Evolutionary conservation across 2,888 invertebrate genomes (phyloP).

Genomic region (Minunthozetes semirufus): DNA sequence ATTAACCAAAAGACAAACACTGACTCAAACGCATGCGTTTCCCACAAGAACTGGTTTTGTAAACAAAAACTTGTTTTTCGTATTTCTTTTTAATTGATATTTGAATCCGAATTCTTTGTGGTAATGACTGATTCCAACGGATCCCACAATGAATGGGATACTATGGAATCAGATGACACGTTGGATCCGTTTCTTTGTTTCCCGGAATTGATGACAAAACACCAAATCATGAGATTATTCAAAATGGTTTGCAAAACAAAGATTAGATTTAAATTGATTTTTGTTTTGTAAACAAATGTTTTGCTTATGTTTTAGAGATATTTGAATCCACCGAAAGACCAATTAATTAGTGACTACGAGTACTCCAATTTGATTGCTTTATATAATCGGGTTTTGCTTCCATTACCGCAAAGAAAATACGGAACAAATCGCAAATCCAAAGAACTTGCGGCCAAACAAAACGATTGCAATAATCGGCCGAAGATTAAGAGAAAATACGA

Average conservation of each 20-base stretch:
- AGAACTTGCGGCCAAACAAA: background rate
- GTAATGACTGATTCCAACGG: background rate
- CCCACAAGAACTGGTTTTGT: background rate
- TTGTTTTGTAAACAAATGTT: background rate
- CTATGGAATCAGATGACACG: background rate
- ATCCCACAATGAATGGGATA: background rate
- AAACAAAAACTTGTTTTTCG: background rate
- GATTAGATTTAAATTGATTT: background rate
- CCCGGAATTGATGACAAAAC: conserved; percentile 16
- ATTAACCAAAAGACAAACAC: background rate
- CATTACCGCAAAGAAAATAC: conserved; percentile 6
- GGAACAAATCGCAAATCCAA: background rate
- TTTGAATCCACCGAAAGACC: background rate
- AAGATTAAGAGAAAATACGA: background rate
- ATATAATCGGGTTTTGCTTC: conserved; percentile 1
- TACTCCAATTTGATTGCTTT: conserved; percentile 5
- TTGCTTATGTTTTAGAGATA: background rate
- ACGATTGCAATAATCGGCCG: background rate
- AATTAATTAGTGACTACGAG: background rate
- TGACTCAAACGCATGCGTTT: background rate
- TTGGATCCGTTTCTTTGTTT: background rate
- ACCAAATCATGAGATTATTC: background rate
- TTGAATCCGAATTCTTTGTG: background rate
- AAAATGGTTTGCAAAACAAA: background rate
- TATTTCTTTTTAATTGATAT: background rate